Evolutionary conservation across 2,113 vertebrate species (phyloP).

Genomic region (Pampusana beccarii): DNA sequence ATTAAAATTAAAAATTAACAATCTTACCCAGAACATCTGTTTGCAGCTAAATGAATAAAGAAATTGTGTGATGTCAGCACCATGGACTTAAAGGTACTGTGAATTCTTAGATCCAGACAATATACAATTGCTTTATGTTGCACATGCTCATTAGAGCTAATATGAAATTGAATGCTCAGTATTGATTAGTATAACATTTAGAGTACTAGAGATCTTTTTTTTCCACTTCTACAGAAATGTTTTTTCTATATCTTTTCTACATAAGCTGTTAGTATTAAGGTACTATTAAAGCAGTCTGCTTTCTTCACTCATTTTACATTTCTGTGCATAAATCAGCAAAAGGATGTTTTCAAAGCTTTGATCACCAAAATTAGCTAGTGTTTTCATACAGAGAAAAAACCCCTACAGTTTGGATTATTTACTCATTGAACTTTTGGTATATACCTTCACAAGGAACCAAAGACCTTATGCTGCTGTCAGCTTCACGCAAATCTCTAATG

Average conservation of each 20-base stretch:
- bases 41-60: not conserved
- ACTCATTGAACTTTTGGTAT: not conserved
- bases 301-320: not conserved
- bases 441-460: not conserved
- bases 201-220: not conserved
- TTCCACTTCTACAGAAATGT: not conserved
- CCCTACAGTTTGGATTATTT: not conserved
- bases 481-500: not conserved
- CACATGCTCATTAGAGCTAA: not conserved
- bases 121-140: not conserved
- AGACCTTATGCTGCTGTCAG: not conserved
- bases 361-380: not conserved
- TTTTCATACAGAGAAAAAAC: not conserved
- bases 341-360: not conserved
- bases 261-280: not conserved
- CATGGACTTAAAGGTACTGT: not conserved
- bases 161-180: not conserved
- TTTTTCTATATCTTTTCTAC: not conserved
- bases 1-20: not conserved
- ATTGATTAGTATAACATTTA: not conserved
- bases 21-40: not conserved
- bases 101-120: not conserved
- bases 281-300: not conserved
- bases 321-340: not conserved
- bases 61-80: not conserved